Base-by-base conservation (phyloP, 2,797 vertebrate genomes). In the Bovichtus diacanthus region DNA sequence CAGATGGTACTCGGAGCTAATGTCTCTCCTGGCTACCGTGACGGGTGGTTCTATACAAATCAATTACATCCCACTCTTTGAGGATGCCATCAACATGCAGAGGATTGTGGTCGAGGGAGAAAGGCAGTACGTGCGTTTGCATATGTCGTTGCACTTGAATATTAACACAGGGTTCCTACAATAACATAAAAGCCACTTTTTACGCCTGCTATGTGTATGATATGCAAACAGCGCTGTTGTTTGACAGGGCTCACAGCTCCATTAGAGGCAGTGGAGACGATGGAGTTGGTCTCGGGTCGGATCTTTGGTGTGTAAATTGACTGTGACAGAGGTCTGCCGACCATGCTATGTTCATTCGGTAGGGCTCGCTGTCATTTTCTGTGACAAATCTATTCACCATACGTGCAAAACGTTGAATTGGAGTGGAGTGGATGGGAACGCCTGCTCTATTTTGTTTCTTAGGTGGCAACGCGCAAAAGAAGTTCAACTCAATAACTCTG, bases 261-360 rank as follows among this genome's bases (percentile, higher is more conserved):
- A 46, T 82, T 25, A 71, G 23, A 55, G 51, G 46, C 44, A 1
- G 60, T 0, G n/a, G 38, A 75, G 64, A 19, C 1, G 49, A 63
- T n/a, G 61, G 64, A 19, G 41, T 38, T 74, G 43, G 51, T 61
- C 78, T 71, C 49, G 4, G n/a, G 41, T 15, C 53, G 85, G 78
- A 78, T 78, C n/a, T 56, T 29, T 36, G 65, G 16, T 19, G 55
- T 39, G 47, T 63, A 56, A 78, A 79, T 41, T 9, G 56, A 79
- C 70, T 49, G 67, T 76, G 64, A 71, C 70, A 71, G 68, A 69
- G 74, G 66, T 59, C 63, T 47, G 38, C 27, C 5, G 19, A 36
- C 69, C 41, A n/a, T 0, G 12, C 51, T 38, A 0, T 21, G 39
- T 51, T 80, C 41, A 39, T 63, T 70, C 71, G 68, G 27, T 27